A percentile compares a stretch with the other conserved stretches of the same genome.
phyloP scores from a whole-genome alignment of 2,888 invertebrate species.

The Xestia xanthographa region DNA sequence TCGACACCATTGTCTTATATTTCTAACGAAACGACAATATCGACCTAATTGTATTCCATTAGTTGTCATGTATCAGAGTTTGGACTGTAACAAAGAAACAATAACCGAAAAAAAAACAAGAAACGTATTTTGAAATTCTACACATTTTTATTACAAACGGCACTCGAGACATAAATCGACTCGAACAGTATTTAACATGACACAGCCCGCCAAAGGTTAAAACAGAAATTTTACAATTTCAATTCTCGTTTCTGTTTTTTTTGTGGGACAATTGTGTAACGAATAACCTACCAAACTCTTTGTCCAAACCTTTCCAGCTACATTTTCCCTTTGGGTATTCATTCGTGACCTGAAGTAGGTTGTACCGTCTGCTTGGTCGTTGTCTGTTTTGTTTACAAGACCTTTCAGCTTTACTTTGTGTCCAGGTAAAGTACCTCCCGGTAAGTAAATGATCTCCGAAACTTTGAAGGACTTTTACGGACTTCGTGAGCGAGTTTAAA shows the following conservation, averaged over 20 bases:
- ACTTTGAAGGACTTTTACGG: constrained; percentile 54
- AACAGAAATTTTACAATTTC: constrained; percentile 34
- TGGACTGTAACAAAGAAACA: neutral
- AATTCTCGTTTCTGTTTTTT: constrained; percentile 46
- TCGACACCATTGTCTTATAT: neutral
- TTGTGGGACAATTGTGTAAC: constrained; percentile 43
- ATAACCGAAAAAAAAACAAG: neutral
- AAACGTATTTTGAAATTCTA: neutral
- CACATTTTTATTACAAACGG: constrained; percentile 16
- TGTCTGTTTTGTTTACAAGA: constrained; percentile 70
- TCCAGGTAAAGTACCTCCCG: constrained; percentile 51
- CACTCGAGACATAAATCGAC: neutral
- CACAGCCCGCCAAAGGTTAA: constrained; percentile 18
- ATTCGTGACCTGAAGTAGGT: constrained; percentile 60
- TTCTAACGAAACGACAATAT: neutral
- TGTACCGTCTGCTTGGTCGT: constrained; percentile 57
- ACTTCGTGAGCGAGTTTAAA: constrained; percentile 41
- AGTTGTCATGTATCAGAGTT: no score
- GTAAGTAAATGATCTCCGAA: constrained; percentile 66
- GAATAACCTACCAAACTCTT: constrained; percentile 52
- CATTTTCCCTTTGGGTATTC: constrained; percentile 60
- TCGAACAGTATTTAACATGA: constrained; percentile 13
- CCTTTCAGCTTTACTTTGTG: constrained; percentile 65
- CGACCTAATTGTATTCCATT: neutral
- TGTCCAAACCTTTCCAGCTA: constrained; percentile 49